Conservation (phyloP, 1,140 invertebrate genomes). For the Stegodyphus dumicola region DNA sequence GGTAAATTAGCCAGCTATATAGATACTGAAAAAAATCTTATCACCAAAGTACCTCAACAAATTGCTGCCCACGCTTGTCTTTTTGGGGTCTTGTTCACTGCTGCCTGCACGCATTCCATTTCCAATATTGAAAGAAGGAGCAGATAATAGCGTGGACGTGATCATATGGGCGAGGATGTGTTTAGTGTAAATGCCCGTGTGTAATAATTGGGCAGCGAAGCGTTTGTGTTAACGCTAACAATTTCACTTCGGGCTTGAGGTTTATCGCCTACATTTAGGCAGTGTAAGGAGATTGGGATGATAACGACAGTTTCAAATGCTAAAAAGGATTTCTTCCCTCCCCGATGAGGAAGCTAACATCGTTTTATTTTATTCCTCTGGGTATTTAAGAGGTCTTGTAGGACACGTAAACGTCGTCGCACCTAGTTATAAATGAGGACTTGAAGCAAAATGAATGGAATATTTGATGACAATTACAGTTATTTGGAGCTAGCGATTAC, state of each 20-base stretch:
- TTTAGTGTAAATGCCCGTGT: no score
- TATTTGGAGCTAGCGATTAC: no score
- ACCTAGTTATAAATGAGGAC: no score
- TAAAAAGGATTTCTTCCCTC: no score
- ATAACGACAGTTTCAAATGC: not conserved
- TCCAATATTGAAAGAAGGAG: constrained; percentile 1
- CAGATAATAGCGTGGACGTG: constrained; percentile 20
- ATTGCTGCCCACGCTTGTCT: constrained; percentile 39
- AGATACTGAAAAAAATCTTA: no score
- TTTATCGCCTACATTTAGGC: constrained; percentile 15
- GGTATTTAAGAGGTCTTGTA: no score
- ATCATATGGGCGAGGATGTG: not conserved
- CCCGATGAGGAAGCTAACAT: no score
- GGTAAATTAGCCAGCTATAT: no score
- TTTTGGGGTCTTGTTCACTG: not conserved
- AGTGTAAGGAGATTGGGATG: not conserved
- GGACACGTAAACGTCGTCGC: no score
- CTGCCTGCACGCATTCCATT: not conserved
- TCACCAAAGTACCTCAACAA: constrained; percentile 7
- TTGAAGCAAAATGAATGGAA: no score
- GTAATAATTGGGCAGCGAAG: not conserved
- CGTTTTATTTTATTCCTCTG: no score
- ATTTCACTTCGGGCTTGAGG: constrained; percentile 31
- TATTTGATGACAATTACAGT: no score
- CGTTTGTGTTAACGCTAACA: constrained; percentile 22